These are phyloP conservation scores for Notarius lentiginosus DNA, from an alignment of 2,113 vertebrate species.

Conservation along the genomic window DNA sequence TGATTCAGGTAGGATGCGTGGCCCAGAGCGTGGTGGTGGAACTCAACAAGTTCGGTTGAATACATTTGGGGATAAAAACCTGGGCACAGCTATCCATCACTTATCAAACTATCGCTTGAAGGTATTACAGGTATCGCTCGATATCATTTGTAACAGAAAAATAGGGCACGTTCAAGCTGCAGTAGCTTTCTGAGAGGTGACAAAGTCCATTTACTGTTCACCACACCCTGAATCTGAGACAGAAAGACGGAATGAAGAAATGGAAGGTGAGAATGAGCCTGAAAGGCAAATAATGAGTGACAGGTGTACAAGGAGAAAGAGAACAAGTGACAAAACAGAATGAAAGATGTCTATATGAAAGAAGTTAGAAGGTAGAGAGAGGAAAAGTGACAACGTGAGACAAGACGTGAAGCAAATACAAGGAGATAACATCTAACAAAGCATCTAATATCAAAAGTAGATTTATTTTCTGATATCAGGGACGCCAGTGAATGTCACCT, in stretches of 20 bases:
- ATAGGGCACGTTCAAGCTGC: neutral
- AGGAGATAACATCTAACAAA: neutral
- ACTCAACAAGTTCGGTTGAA: neutral
- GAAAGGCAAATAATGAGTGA: neutral
- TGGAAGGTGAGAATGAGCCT: neutral
- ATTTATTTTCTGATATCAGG: neutral
- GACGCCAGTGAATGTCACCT: neutral
- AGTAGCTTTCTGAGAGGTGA: neutral
- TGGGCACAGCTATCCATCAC: neutral
- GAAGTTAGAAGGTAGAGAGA: neutral
- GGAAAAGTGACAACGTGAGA: neutral
- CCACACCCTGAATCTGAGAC: neutral
- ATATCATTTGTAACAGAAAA: neutral
- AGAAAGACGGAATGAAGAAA: neutral
- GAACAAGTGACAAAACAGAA: neutral
- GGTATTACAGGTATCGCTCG: neutral
- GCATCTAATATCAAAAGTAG: neutral
- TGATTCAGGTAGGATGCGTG: neutral
- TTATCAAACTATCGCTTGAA: neutral
- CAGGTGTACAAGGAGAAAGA: neutral
- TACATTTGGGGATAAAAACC: neutral
- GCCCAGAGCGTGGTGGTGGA: neutral
- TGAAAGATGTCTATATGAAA: neutral
- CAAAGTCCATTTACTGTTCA: neutral
- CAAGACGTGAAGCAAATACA: neutral